Conservation (phyloP, 1,140 invertebrate species). For the Drosophila chauvacae region DNA sequence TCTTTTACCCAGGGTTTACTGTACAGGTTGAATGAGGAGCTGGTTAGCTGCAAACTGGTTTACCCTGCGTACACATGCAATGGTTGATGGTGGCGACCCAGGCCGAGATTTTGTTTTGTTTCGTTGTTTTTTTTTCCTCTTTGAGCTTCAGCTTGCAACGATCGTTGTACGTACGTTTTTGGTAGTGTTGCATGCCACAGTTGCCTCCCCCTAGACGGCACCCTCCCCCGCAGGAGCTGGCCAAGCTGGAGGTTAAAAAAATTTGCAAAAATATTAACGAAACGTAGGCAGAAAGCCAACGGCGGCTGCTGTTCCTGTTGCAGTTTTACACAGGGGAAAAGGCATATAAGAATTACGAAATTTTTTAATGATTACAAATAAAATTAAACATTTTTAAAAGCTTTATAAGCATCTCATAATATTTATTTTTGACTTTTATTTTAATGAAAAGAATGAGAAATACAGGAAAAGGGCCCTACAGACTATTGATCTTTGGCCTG, state of each 20-base stretch:
- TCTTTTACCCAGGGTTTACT: neutral
- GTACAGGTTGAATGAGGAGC: constrained; percentile 47
- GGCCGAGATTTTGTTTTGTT: constrained; percentile 52
- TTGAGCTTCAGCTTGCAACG: constrained; percentile 32
- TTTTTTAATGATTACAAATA: neutral
- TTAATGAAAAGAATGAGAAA: neutral
- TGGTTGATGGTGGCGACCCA: constrained; percentile 51
- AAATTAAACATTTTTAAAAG: neutral
- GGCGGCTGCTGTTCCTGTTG: constrained; percentile 56
- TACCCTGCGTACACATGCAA: constrained; percentile 63
- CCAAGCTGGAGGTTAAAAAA: constrained; percentile 80
- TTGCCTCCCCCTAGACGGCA: constrained; percentile 22
- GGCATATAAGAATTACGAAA: no score
- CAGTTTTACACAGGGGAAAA: neutral
- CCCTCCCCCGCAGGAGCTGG: constrained; percentile 58
- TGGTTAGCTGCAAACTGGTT: constrained; percentile 62
- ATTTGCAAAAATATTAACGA: constrained; percentile 82
- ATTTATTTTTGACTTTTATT: neutral
- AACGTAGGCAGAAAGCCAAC: constrained; percentile 72
- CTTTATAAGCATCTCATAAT: neutral
- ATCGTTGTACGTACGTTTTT: constrained; percentile 59
- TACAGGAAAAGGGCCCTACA: neutral
- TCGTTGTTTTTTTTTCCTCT: constrained; percentile 2
- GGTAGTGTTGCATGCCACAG: constrained; percentile 56
- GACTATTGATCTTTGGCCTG: neutral